These are phyloP conservation scores for Lapara coniferarum DNA, from an alignment of 2,888 invertebrate genomes.

Conservation along the genomic window DNA sequence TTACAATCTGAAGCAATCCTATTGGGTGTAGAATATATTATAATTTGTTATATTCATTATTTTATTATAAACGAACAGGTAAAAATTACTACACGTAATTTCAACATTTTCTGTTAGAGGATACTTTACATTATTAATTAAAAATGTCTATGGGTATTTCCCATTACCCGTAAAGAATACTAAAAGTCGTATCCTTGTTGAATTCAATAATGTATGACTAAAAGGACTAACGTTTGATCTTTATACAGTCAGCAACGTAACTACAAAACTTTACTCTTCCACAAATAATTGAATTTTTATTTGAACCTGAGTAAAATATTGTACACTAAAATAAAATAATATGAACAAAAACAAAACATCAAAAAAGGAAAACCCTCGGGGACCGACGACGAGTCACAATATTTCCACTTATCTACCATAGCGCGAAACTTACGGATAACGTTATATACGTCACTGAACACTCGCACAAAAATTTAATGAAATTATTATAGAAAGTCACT, in stretches of 20 bases:
- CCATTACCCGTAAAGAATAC: neutral
- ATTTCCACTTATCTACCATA: constrained; percentile 73
- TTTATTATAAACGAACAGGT: too few relatives aligned
- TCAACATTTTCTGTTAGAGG: neutral
- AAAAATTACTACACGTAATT: neutral
- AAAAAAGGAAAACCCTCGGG: constrained; percentile 53
- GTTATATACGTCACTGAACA: constrained; percentile 47
- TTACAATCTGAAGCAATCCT: too few relatives aligned
- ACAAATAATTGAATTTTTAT: neutral
- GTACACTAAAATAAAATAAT: neutral
- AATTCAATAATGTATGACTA: neutral
- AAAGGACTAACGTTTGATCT: too few relatives aligned
- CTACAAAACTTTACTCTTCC: neutral
- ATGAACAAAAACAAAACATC: constrained; percentile 47
- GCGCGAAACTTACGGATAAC: constrained; percentile 66
- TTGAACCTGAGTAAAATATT: neutral
- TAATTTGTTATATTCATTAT: too few relatives aligned
- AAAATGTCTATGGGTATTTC: neutral
- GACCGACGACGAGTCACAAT: constrained; percentile 68
- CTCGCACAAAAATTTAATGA: constrained; percentile 44
- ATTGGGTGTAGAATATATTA: too few relatives aligned
- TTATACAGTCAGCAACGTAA: neutral
- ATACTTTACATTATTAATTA: neutral
- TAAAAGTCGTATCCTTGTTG: neutral
- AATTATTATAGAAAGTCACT: constrained; percentile 42